These are phyloP conservation scores for Rhinichthys osculus DNA, from an alignment of 2,797 vertebrate species.

Conservation along the genomic window DNA sequence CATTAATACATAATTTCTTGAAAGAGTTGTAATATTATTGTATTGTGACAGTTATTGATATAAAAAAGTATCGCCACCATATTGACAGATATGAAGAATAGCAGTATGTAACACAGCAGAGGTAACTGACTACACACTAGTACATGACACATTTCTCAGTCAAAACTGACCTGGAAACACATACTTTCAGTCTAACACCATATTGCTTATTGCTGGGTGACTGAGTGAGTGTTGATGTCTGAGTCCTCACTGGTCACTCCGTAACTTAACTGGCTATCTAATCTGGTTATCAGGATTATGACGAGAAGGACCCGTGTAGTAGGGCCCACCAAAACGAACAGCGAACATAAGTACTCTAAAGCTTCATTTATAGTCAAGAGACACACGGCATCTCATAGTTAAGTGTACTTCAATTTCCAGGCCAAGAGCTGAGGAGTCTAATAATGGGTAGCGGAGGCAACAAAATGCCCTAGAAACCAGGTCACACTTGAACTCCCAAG, in stretches of 20 bases:
- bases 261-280: constrained; percentile 48
- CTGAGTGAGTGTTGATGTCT: background rate
- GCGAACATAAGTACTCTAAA: background rate
- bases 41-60: background rate
- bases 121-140: background rate
- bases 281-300: constrained; percentile 45
- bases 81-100: background rate
- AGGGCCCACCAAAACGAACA: background rate
- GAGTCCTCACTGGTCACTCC: background rate
- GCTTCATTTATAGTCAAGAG: constrained; percentile 19
- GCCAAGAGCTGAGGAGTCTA: constrained; percentile 67
- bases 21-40: background rate
- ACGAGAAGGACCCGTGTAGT: background rate
- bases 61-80: background rate
- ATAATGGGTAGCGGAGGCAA: constrained; percentile 71
- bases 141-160: background rate
- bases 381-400: constrained; percentile 6
- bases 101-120: background rate
- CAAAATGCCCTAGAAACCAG: constrained; percentile 74
- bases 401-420: constrained; percentile 1
- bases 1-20: background rate
- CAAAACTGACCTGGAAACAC: constrained; percentile 30
- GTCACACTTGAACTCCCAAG: constrained; percentile 71
- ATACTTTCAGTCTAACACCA: background rate
- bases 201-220: background rate